Percentiles rank a stretch among this genome's conserved stretches.
phyloP scores from a whole-genome alignment of 2,888 invertebrate species.

The Eremobia ochroleuca region DNA sequence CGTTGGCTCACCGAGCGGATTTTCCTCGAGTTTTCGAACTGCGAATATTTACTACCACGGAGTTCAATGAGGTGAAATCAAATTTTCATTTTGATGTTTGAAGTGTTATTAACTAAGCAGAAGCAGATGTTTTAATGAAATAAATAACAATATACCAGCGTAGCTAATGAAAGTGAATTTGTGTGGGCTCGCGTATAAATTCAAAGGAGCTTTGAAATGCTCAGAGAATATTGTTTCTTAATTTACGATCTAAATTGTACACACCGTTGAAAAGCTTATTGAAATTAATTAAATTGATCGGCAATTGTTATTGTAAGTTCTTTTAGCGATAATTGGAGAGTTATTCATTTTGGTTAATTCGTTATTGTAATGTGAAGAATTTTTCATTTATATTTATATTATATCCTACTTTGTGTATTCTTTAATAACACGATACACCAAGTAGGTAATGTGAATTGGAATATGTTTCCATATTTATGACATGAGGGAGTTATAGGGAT shows the following conservation, averaged over 20 bases:
- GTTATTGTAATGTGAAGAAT: not conserved
- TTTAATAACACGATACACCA: slow-evolving; percentile 11
- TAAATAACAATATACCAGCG: slow-evolving; percentile 24
- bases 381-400: too few species aligned
- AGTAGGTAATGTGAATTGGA: slow-evolving; percentile 20
- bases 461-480: slow-evolving; percentile 53
- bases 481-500: slow-evolving; percentile 36
- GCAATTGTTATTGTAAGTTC: slow-evolving; percentile 6
- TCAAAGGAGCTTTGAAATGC: slow-evolving; percentile 34
- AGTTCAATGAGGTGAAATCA: slow-evolving; percentile 46
- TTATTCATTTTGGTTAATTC: slow-evolving; percentile 11
- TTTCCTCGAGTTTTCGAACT: slow-evolving; percentile 77
- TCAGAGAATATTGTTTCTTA: slow-evolving; percentile 46
- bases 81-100: slow-evolving; percentile 43
- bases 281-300: slow-evolving; percentile 42
- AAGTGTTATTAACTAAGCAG: slow-evolving; percentile 37
- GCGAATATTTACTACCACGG: slow-evolving; percentile 56
- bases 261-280: slow-evolving; percentile 31
- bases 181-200: slow-evolving; percentile 10
- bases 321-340: not conserved
- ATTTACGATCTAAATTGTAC: slow-evolving; percentile 41
- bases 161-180: slow-evolving; percentile 27
- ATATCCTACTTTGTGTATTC: not conserved
- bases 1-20: slow-evolving; percentile 76
- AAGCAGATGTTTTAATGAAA: slow-evolving; percentile 22